phyloP scores from a whole-genome alignment of 2,797 vertebrate genomes.

The Melanotaenia boesemani region DNA sequence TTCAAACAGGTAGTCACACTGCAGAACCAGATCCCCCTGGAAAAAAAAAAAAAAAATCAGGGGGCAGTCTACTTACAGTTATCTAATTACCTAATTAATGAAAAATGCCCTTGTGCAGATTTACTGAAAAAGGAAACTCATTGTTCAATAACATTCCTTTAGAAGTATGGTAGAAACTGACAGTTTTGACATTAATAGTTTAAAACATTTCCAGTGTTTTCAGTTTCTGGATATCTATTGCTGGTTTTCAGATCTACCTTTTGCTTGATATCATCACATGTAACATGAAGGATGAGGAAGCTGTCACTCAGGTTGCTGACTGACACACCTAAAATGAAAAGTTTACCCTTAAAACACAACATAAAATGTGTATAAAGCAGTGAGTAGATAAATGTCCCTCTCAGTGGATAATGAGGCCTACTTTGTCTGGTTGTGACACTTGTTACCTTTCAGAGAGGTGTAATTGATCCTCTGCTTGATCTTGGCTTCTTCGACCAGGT shows the following conservation, averaged over 20 bases:
- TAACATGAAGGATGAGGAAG: slow-evolving; percentile 91
- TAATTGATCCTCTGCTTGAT: slow-evolving; percentile 95
- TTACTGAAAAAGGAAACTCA: neutral
- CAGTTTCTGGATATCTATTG: neutral
- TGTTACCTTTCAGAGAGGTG: slow-evolving; percentile 85
- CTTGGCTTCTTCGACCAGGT: slow-evolving; percentile 90
- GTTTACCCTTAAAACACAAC: neutral
- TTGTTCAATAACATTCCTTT: neutral
- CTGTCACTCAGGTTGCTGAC: slow-evolving; percentile 92
- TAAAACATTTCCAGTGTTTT: neutral
- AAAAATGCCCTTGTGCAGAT: neutral
- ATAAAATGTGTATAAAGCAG: neutral
- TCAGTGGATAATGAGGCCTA: neutral
- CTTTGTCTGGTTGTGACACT: neutral
- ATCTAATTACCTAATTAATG: neutral
- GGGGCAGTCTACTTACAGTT: neutral
- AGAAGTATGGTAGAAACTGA: neutral
- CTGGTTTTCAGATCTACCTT: slow-evolving; percentile 82
- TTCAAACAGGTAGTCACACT: slow-evolving; percentile 91
- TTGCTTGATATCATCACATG: slow-evolving; percentile 87
- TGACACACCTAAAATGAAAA: slow-evolving; percentile 85
- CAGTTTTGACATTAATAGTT: neutral
- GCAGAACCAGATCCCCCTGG: slow-evolving; percentile 92
- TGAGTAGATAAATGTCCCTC: neutral
- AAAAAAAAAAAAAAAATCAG: neutral